These are phyloP conservation scores for Agrochola circellaris DNA, from an alignment of 2,888 invertebrate genomes.

Conservation along the genomic window DNA sequence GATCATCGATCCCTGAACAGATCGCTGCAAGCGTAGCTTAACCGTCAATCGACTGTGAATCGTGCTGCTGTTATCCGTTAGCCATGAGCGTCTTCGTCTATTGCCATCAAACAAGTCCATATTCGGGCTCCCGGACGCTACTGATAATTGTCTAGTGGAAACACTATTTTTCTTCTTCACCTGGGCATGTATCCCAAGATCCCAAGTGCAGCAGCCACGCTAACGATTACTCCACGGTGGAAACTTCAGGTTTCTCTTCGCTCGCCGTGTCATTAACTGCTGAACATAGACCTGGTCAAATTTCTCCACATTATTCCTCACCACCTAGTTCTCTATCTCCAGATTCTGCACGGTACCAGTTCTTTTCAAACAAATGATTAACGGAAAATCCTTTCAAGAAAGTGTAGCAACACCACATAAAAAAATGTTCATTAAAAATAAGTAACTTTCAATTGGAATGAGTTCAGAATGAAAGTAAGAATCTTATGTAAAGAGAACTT, in stretches of 20 bases:
- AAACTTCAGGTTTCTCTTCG: neutral
- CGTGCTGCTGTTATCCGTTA: neutral
- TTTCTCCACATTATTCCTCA: too few species aligned
- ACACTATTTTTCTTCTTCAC: neutral
- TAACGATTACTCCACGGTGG: neutral
- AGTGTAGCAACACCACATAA: neutral
- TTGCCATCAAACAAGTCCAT: neutral
- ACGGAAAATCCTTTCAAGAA: neutral
- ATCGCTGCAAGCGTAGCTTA: neutral
- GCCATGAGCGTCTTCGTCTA: neutral
- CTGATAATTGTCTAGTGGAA: neutral
- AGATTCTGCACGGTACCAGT: neutral
- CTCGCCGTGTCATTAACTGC: neutral
- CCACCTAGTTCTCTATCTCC: neutral
- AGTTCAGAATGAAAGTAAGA: conserved; percentile 34
- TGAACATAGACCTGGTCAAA: neutral
- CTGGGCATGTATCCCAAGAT: neutral
- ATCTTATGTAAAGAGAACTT: conserved; percentile 26
- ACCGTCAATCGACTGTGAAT: too few species aligned
- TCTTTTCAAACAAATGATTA: neutral
- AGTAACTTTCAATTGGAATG: conserved; percentile 21
- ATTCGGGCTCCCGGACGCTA: neutral
- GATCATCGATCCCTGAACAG: neutral
- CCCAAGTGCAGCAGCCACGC: neutral
- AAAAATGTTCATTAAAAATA: conserved; percentile 19